Evolutionary conservation across 2,797 vertebrate species (phyloP).

Genomic region (Lagocephalus sceleratus): DNA sequence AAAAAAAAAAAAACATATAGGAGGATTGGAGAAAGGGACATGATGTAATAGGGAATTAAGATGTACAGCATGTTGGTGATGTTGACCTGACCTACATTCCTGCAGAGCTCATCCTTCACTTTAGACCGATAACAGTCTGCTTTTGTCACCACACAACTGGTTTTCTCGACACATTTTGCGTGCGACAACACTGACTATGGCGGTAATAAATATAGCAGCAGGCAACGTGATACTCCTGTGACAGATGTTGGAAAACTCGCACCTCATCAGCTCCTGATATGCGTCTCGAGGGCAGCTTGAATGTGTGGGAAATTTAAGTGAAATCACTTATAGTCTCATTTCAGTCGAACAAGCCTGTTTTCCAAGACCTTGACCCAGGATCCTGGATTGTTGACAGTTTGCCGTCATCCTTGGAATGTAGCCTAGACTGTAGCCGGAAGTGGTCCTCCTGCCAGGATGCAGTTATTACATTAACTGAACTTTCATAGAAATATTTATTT

Average conservation of each 20-base stretch:
- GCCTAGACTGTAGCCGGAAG: slow-evolving; percentile 9
- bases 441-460: slow-evolving; percentile 4
- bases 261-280: too few relatives aligned
- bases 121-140: background rate
- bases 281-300: too few relatives aligned
- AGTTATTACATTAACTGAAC: background rate
- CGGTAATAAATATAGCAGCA: background rate
- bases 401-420: slow-evolving; percentile 14
- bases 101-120: slow-evolving; percentile 1
- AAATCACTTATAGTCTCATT: slow-evolving; percentile 2
- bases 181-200: background rate
- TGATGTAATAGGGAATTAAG: slow-evolving; percentile 32
- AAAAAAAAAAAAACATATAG: background rate
- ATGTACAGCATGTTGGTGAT: slow-evolving; percentile 10
- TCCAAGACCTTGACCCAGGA: slow-evolving; percentile 31
- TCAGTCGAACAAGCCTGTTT: slow-evolving; percentile 22
- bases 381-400: slow-evolving; percentile 23
- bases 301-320: too few relatives aligned
- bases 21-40: slow-evolving; percentile 1
- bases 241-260: background rate
- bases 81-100: slow-evolving; percentile 34
- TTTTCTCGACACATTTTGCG: background rate
- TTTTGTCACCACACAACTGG: background rate
- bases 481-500: background rate
- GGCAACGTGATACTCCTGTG: background rate